Evolutionary conservation across 2,888 invertebrate species (phyloP), one percentile per base, ranked within the genome.

Genomic region (Leptopilina myrica): DNA sequence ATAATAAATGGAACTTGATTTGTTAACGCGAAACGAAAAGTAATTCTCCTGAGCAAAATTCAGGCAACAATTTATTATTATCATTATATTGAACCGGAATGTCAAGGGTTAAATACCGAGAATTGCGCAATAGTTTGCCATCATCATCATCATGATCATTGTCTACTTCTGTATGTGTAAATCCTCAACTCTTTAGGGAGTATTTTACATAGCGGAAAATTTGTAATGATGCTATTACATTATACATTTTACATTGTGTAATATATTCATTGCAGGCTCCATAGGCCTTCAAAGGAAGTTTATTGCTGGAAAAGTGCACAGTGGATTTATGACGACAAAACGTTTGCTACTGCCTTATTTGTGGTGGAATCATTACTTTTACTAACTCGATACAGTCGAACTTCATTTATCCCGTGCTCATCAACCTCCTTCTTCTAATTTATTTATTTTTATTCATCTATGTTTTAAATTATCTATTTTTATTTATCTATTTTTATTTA

Each of bases 41-140:
- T 2, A 26, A 26, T 69, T 69, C 69, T 56, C 6, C 26, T 46
- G 46, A 9, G 33, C 53, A 33, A 14, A 73, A 73, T 73, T 56
- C 53, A 33, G 33, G n/a, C 73, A 56, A 56, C 73, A 53, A 73
- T 73, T 4, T 33, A 4, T 3, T 33, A 33, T 33, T 33, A 3
- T 33, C 5, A 33, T 33, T 73, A 56, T 33, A 56, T 33, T 73
- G 73, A 14, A n/a, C 26, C 5, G 33, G 73, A 73, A 53, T 33
- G 56, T 62, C 73, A 73, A 56, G 73, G 73, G 73, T 73, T 73
- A 73, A 73, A 73, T 73, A 56, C 73, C 33, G 33, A 49, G 73
- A 73, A 56, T 73, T 53, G 73, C 26, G 73, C 73, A 56, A 73
- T 26, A 73, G 14, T 73, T n/a, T 53, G 33, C 56, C 14, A 33